Base-by-base conservation (phyloP, 2,113 vertebrate genomes). In the Raja brachyura region DNA sequence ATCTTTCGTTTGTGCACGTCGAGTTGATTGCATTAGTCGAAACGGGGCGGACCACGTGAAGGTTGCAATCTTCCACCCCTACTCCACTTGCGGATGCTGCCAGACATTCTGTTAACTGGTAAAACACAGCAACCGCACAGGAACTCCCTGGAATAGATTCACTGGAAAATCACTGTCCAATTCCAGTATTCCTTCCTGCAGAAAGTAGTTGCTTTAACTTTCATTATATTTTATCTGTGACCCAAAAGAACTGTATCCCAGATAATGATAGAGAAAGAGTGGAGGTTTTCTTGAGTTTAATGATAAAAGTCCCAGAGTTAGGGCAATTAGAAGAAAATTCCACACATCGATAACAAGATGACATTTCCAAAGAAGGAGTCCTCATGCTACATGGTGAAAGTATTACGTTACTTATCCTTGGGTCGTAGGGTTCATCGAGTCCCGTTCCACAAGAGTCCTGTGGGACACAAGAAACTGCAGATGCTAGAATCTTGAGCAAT, bases 31-130 rank as follows among this genome's bases (percentile, higher is more conserved):
- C n/a, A n/a, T n/a, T n/a, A n/a, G n/a, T n/a, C n/a, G n/a, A n/a
- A n/a, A n/a, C n/a, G n/a, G n/a, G n/a, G n/a, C n/a, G n/a, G n/a
- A n/a, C n/a, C n/a, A n/a, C n/a, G n/a, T n/a, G n/a, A n/a, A n/a
- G n/a, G n/a, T n/a, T n/a, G n/a, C n/a, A n/a, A n/a, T n/a, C n/a
- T n/a, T n/a, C n/a, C n/a, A n/a, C n/a, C n/a, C n/a, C n/a, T n/a
- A 25, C 18, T 6, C 48, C 48, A 16, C 77, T 79, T 5, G 5
- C 77, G 20, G 77, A 39, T 39, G 31, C 77, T 28, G 79, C 79
- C 79, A 83, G 79, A 83, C 48, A 56, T 83, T 83, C 79, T 83
- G 79, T 83, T 83, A 56, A 25, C 79, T 83, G 22, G 7, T 54
- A 4, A 83, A 83, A 83, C 48, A 54, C 48, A 83, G 79, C 79